Evolutionary conservation across 2,888 invertebrate genomes (phyloP), one percentile per base, ranked within the genome.

Genomic region (Augiades crinisus): DNA sequence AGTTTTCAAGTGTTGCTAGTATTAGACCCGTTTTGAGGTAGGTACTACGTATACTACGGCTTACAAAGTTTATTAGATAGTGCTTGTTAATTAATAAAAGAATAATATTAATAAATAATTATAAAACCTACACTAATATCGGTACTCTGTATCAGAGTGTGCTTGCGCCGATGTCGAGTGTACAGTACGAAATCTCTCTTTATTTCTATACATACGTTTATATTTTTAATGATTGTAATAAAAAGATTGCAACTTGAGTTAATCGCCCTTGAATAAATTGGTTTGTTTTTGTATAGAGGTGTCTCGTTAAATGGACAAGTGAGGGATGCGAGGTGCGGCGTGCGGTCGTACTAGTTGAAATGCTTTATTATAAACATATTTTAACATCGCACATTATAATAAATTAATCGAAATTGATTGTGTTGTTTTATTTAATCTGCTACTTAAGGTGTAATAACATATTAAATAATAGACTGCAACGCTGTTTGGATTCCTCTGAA

Each of bases 351-450:
- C 73, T 78, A 73, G 78, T 78, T 80, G 72, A 81, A 79, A 82
- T 85, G 87, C 88, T 89, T 87, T 84, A 85, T 82, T 81, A 80
- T 88, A 84, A 86, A 86, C 78, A 80, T 87, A 86, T 87, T 88
- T 87, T 89, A 89, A 89, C 89, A 89, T 88, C 88, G 88, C 89
- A 89, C 89, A 87, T 87, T 81, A 86, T 82, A 88, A 87, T 88
- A 89, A 89, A 89, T 89, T 88, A 89, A 89, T 89, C 87, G 75
- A 87, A 88, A 85, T 84, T 83, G 76, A 70, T 50, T 58, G 41
- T 47, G 30, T 57, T 63, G 66, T 73, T 77, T 66, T 58, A 63
- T 66, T 65, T 57, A 10, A 19, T n/a, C n/a, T n/a, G n/a, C n/a
- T n/a, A n/a, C n/a, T n/a, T n/a, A n/a, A n/a, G n/a, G n/a, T n/a